Conservation (phyloP, 2,888 invertebrate genomes). For the Melitaea athalia region DNA sequence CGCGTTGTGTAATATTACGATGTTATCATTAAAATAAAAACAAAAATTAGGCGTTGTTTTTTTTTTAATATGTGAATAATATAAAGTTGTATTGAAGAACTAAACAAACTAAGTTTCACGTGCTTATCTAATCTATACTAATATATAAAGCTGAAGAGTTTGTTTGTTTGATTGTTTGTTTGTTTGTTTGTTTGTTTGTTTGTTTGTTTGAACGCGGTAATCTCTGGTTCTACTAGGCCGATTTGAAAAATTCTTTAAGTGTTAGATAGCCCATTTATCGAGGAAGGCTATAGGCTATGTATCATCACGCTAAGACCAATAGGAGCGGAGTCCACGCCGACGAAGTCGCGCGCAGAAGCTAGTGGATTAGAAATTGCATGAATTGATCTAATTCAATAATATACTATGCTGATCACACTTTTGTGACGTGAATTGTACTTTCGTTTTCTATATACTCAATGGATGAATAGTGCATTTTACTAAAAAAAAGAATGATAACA, state of each 20-base stretch:
- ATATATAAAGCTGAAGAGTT: no score
- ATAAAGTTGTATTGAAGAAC: not conserved
- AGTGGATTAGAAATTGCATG: slow-evolving; percentile 9
- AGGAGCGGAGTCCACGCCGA: no score
- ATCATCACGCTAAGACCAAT: no score
- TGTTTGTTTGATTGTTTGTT: no score
- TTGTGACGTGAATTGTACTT: slow-evolving; percentile 48
- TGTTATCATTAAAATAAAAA: not conserved
- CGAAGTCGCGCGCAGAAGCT: no score
- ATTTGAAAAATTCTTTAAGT: no score
- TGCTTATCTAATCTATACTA: slow-evolving; percentile 7
- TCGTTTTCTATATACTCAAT: slow-evolving; percentile 46
- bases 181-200: no score
- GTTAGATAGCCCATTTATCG: no score
- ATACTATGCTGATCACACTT: slow-evolving; percentile 32
- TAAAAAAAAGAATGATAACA: slow-evolving; percentile 11
- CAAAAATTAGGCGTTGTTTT: not conserved
- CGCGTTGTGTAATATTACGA: not conserved
- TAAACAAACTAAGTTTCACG: not conserved
- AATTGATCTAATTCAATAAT: slow-evolving; percentile 8
- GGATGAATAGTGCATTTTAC: not conserved
- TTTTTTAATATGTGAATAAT: not conserved
- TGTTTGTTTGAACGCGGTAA: no score
- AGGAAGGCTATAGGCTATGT: no score
- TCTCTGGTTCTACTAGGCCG: no score